Conservation (phyloP, 64 coral and sea anemone genomes). For the Montipora cactus region DNA sequence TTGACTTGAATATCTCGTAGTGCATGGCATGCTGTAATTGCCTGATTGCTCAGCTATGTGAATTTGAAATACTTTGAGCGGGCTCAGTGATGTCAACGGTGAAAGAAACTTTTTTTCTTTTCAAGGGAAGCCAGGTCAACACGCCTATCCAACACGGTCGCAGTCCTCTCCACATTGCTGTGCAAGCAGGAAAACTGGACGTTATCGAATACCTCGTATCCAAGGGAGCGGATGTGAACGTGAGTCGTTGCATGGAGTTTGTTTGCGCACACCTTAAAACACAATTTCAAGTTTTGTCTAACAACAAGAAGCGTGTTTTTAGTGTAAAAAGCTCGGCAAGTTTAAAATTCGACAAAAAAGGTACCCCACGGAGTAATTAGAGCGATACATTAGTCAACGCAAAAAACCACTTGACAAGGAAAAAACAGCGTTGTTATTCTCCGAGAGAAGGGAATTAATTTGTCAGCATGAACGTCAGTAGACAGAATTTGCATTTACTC, state of each 20-base stretch:
- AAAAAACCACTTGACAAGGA: neutral
- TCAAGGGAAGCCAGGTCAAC: constrained; percentile 57
- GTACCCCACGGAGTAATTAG: neutral
- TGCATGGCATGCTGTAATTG: neutral
- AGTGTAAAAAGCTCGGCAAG: neutral
- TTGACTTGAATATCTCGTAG: too few relatives aligned
- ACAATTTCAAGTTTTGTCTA: constrained; percentile 1
- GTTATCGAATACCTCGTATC: constrained; percentile 34
- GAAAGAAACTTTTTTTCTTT: constrained; percentile 4
- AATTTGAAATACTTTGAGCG: neutral
- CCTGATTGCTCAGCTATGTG: neutral
- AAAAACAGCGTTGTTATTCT: neutral
- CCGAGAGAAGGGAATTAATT: neutral
- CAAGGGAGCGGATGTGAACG: constrained; percentile 57
- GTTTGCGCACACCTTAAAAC: neutral
- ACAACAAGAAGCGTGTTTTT: neutral
- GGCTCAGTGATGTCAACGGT: too few relatives aligned
- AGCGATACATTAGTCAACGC: neutral
- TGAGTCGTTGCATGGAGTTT: constrained; percentile 41
- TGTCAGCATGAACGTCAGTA: neutral
- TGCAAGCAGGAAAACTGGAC: constrained; percentile 39
- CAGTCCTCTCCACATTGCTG: constrained; percentile 49
- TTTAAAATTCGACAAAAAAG: neutral
- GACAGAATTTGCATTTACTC: constrained; percentile 31
- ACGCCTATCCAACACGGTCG: constrained; percentile 57